phyloP scores from a whole-genome alignment of 2,888 invertebrate genomes.

The Platycheirus rosarum region DNA sequence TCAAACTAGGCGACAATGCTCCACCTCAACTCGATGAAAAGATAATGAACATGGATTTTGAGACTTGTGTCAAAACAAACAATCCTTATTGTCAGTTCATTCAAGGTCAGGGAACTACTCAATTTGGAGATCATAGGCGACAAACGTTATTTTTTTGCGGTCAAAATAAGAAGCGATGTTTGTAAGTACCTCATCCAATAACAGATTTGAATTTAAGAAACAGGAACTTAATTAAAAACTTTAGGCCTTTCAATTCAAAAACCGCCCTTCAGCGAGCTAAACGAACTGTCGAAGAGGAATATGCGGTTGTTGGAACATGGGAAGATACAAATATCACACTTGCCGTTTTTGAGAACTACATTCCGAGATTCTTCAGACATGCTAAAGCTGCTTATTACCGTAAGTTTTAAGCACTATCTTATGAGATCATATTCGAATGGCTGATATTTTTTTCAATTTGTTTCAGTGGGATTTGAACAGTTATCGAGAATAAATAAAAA shows the following conservation, averaged over 20 bases:
- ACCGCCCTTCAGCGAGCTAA: constrained; percentile 93
- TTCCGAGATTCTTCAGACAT: constrained; percentile 91
- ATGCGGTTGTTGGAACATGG: constrained; percentile 93
- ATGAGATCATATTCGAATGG: neutral
- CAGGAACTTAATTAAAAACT: neutral
- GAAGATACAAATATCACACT: constrained; percentile 94
- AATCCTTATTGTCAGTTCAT: constrained; percentile 91
- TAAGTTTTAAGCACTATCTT: constrained; percentile 82
- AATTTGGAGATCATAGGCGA: constrained; percentile 92
- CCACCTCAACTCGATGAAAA: constrained; percentile 77
- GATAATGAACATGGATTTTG: constrained; percentile 94
- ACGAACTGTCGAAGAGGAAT: constrained; percentile 91
- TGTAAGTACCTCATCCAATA: constrained; percentile 84
- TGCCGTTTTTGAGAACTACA: constrained; percentile 91
- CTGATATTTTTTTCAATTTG: neutral
- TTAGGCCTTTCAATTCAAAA: constrained; percentile 91
- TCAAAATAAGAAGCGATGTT: constrained; percentile 89
- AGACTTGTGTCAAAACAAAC: constrained; percentile 91
- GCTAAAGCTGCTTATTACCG: constrained; percentile 90
- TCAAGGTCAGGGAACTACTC: constrained; percentile 90
- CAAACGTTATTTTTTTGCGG: constrained; percentile 96
- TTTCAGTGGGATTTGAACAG: constrained; percentile 80
- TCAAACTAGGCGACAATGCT: constrained; percentile 85
- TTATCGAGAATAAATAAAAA: constrained; percentile 87
- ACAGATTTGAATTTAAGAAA: neutral